Evolutionary conservation across 2,888 invertebrate genomes (phyloP).

Genomic region (Drosophila merina): DNA sequence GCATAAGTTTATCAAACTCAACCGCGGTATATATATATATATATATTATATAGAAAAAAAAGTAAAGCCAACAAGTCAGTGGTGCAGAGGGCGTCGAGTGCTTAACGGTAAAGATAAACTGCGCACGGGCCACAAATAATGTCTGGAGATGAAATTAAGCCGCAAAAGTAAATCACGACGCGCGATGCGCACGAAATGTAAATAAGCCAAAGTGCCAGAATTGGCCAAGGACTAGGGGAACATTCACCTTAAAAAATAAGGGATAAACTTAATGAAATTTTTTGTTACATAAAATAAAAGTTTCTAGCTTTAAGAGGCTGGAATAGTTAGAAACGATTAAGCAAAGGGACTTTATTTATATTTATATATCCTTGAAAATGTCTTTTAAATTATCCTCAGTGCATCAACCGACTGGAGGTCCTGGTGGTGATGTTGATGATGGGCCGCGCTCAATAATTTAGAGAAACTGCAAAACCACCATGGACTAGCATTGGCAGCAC

Average conservation of each 20-base stretch:
- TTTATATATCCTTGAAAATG: too few species aligned
- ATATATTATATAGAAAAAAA: slow-evolving; percentile 1
- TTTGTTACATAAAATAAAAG: not conserved
- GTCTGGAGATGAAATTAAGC: slow-evolving; percentile 83
- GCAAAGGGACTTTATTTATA: too few species aligned
- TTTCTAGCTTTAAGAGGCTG: not conserved
- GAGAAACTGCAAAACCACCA: slow-evolving; percentile 56
- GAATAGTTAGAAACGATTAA: not conserved
- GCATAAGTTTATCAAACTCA: slow-evolving; percentile 73
- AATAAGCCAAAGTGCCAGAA: slow-evolving; percentile 62
- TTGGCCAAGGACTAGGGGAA: not conserved
- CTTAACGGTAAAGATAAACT: slow-evolving; percentile 76
- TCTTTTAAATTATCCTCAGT: slow-evolving; percentile 16
- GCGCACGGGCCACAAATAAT: slow-evolving; percentile 80
- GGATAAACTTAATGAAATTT: not conserved
- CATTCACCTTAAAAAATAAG: not conserved
- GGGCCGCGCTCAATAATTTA: slow-evolving; percentile 79
- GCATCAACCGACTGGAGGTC: slow-evolving; percentile 33
- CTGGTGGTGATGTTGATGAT: slow-evolving; percentile 36
- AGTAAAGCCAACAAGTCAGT: slow-evolving; percentile 34
- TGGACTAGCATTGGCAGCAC: slow-evolving; percentile 10
- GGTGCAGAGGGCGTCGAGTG: slow-evolving; percentile 58
- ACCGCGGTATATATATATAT: slow-evolving; percentile 9
- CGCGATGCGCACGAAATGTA: slow-evolving; percentile 81
- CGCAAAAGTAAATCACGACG: slow-evolving; percentile 82